Percentiles rank a stretch among this genome's conserved stretches.
Evolutionary conservation across 2,888 invertebrate genomes (phyloP).

Genomic region (Magallana nippona): DNA sequence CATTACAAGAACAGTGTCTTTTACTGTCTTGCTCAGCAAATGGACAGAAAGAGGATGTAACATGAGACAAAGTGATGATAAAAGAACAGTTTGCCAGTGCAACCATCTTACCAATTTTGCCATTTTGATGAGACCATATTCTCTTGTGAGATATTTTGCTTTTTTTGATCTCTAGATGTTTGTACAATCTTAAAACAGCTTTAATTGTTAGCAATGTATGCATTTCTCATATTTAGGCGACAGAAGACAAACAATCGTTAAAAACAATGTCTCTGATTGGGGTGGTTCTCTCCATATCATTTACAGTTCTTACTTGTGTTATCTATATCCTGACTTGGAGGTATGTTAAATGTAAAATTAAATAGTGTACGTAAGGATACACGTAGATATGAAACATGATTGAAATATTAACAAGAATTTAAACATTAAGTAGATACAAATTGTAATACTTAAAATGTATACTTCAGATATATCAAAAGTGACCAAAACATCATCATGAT

Average conservation of each 20-base stretch:
- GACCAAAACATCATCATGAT: background rate
- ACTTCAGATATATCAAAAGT: background rate
- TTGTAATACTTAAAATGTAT: background rate
- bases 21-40: background rate
- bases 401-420: background rate
- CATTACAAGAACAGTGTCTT: too few species aligned
- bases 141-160: background rate
- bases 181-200: too few species aligned
- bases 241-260: background rate
- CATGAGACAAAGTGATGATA: background rate
- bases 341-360: background rate
- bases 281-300: background rate
- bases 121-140: constrained; percentile 2
- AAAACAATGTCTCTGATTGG: background rate
- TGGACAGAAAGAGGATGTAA: background rate
- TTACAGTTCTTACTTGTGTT: background rate
- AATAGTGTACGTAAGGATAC: background rate
- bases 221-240: background rate
- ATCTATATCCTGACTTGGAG: background rate
- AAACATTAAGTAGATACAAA: background rate
- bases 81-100: background rate
- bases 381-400: background rate
- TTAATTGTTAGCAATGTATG: too few species aligned
- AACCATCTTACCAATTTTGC: constrained; percentile 2
- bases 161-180: background rate